Percentiles rank a stretch among this genome's conserved stretches.
Evolutionary conservation across 2,113 vertebrate genomes (phyloP).

Genomic region (Cisticola juncidis): DNA sequence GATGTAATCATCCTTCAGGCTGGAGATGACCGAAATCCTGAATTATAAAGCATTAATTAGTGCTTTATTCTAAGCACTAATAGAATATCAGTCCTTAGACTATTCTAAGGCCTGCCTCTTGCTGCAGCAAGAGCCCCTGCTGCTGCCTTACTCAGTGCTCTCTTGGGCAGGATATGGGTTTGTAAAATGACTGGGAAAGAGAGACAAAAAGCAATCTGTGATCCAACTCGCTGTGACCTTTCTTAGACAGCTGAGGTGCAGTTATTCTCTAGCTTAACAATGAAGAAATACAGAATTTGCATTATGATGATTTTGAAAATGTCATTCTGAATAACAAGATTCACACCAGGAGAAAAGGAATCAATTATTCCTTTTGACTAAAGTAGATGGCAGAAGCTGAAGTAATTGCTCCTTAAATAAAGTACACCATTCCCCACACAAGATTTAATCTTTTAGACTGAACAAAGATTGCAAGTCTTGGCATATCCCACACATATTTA

Average conservation of each 20-base stretch:
- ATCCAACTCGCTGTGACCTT: neutral
- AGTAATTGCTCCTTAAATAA: constrained; percentile 43
- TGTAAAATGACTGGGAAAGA: neutral
- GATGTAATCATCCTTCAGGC: neutral
- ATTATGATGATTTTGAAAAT: neutral
- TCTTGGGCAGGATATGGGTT: neutral
- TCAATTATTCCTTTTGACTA: neutral
- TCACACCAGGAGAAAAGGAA: neutral
- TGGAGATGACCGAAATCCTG: neutral
- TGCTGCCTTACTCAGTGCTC: neutral
- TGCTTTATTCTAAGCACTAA: too few relatives aligned
- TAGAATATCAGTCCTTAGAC: too few relatives aligned
- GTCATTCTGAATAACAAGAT: neutral
- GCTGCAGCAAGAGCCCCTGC: neutral
- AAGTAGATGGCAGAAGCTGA: neutral
- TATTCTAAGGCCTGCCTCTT: neutral
- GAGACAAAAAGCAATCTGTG: neutral
- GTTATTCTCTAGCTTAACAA: neutral
- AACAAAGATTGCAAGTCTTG: neutral
- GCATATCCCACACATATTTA: neutral
- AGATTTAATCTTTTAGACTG: constrained; percentile 17
- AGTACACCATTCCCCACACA: neutral
- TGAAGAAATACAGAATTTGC: neutral
- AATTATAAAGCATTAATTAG: neutral
- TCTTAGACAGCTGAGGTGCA: neutral